Evolutionary conservation across 1,140 invertebrate genomes (phyloP), one percentile per base, ranked within the genome.

Genomic region (Galleria mellonella): DNA sequence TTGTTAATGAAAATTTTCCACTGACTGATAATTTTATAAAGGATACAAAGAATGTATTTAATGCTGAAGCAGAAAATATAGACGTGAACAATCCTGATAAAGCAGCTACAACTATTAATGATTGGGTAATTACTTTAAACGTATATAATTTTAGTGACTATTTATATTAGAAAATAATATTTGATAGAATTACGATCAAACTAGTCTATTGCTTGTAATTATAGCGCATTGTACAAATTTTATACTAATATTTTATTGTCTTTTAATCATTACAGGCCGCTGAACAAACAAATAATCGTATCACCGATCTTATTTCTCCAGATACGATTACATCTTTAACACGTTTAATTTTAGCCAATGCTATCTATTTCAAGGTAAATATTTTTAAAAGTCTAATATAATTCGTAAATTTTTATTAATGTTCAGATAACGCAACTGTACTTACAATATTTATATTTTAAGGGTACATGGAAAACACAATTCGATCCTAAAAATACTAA

Each of bases 301-400:
- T 51, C 17, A 10, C 14, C 17, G 12, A 51, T 14, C 38, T 51
- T 4, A 12, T 42, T 4, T n/a, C 15, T 0, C 29, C 48, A 11
- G 27, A 41, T 14, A 40, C 23, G 17, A 39, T 51, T 9, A 39
- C 28, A 31, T 0, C 37, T 11, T 12, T 23, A 7, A 51, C 48
- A 7, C 14, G 43, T 13, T 11, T 45, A 1, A 32, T 45, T 9
- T 45, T 40, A 14, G 31, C 43, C 11, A 45, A 45, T 33, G 42
- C 42, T 7, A 17, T 51, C 4, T 51, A 51, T 41, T 51, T 51
- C 12, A 35, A 40, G 37, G 48, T 51, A 45, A 45, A 30, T n/a
- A n/a, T n/a, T n/a, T n/a, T 44, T 31, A 35, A 7, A n/a, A n/a
- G n/a, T n/a, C n/a, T n/a, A n/a, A n/a, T n/a, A n/a, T n/a, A n/a